Percentiles rank a stretch among this genome's conserved stretches.
phyloP scores from a whole-genome alignment of 2,113 vertebrate species.

The Odobenus rosmarus region DNA sequence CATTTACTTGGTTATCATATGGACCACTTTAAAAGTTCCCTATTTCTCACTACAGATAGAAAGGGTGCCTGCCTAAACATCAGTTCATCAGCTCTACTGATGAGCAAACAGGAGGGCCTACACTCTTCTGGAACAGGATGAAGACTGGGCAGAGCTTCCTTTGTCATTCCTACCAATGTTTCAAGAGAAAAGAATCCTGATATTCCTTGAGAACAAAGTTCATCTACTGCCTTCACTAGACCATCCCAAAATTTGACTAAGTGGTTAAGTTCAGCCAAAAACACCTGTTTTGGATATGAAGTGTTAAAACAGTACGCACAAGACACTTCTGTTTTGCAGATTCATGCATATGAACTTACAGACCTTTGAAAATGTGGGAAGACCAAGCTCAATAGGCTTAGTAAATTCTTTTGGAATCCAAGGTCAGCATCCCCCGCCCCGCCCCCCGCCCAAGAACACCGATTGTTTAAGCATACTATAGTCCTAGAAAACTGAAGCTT shows the following conservation, averaged over 20 bases:
- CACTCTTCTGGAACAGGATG: neutral
- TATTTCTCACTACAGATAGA: slow-evolving; percentile 7
- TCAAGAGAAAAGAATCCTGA: neutral
- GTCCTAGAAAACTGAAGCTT: slow-evolving; percentile 34
- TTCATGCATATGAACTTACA: neutral
- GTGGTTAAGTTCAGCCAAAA: neutral
- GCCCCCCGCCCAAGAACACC: neutral
- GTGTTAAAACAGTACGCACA: neutral
- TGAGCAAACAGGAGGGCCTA: neutral
- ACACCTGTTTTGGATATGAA: neutral
- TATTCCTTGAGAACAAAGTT: neutral
- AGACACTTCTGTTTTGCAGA: neutral
- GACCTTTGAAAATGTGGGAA: slow-evolving; percentile 4
- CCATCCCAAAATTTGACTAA: neutral
- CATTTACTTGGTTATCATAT: neutral
- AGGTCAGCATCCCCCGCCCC: neutral
- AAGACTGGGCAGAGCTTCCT: neutral
- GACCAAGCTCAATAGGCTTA: slow-evolving; percentile 32
- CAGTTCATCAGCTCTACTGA: neutral
- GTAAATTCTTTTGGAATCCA: slow-evolving; percentile 15
- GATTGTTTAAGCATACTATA: slow-evolving; percentile 48
- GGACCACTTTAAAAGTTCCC: neutral
- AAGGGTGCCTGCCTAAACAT: neutral
- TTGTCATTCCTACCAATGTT: neutral
- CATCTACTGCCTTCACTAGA: neutral